A percentile compares a stretch with the other conserved stretches of the same genome.
Conservation (phyloP, 2,797 vertebrate species). For the Anguilla megastoma region DNA sequence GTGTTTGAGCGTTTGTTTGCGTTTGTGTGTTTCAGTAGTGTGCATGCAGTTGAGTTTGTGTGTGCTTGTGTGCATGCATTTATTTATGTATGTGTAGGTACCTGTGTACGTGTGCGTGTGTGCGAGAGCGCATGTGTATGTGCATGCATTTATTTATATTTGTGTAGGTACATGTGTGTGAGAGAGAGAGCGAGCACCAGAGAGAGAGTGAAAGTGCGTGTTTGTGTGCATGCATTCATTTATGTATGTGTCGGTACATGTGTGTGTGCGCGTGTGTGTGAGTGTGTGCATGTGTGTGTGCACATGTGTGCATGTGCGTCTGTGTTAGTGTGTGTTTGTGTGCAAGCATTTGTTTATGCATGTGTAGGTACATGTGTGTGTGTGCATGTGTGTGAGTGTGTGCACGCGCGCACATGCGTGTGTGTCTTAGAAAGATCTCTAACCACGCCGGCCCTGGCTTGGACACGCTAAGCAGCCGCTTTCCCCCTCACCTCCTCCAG, state of each 20-base stretch:
- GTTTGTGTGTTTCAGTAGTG: background rate
- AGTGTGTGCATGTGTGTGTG: background rate
- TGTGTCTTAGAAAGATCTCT: background rate
- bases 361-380: background rate
- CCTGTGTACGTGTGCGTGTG: background rate
- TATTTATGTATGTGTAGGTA: background rate
- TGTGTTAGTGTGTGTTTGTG: background rate
- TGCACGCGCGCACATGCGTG: too few species aligned
- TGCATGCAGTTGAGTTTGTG: background rate
- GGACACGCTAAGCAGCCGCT: background rate
- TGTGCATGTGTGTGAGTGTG: background rate
- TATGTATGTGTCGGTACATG: background rate
- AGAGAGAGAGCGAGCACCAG: too few species aligned
- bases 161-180: background rate
- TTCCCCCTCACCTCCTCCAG: background rate
- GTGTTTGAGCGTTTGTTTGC: background rate
- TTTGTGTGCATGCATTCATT: background rate
- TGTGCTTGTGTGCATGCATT: background rate
- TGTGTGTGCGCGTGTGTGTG: background rate
- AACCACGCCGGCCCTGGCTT: background rate
- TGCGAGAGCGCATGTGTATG: background rate
- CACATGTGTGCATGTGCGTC: background rate
- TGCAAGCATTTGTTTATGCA: background rate
- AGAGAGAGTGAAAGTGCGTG: too few species aligned
- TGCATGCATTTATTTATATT: background rate